phyloP scores from a whole-genome alignment of 2,797 vertebrate genomes.

The Phaenicophaeus curvirostris region DNA sequence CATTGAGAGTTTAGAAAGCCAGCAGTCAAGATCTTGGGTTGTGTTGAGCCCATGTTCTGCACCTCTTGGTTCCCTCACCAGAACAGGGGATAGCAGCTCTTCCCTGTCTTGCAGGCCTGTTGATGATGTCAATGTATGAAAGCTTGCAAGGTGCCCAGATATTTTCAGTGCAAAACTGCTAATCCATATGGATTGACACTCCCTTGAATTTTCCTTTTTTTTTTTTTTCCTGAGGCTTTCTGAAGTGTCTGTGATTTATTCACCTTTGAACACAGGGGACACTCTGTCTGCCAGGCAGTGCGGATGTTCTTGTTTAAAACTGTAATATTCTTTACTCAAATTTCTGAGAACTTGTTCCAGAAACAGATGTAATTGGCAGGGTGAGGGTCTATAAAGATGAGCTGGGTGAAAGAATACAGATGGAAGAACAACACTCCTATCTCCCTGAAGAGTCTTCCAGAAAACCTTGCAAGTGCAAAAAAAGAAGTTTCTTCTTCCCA shows the following conservation, averaged over 20 bases:
- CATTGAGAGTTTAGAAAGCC: neutral
- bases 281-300: slow-evolving; percentile 31
- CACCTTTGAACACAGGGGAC: neutral
- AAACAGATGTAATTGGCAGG: slow-evolving; percentile 43
- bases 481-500: neutral
- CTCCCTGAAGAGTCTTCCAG: slow-evolving; percentile 45
- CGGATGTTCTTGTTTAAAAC: slow-evolving; percentile 41
- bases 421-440: slow-evolving; percentile 9
- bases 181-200: neutral
- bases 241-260: slow-evolving; percentile 7
- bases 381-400: slow-evolving; percentile 43
- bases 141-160: neutral
- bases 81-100: neutral
- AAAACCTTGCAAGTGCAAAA: slow-evolving; percentile 12
- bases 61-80: neutral
- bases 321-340: slow-evolving; percentile 19
- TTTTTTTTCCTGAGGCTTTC: neutral
- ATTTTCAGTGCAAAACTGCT: neutral
- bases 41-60: neutral
- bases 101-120: neutral
- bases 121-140: neutral
- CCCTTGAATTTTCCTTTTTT: neutral
- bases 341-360: slow-evolving; percentile 32
- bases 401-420: slow-evolving; percentile 40
- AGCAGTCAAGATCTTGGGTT: neutral